Conservation (phyloP, 2,797 vertebrate genomes). For the Gymnodraco acuticeps region DNA sequence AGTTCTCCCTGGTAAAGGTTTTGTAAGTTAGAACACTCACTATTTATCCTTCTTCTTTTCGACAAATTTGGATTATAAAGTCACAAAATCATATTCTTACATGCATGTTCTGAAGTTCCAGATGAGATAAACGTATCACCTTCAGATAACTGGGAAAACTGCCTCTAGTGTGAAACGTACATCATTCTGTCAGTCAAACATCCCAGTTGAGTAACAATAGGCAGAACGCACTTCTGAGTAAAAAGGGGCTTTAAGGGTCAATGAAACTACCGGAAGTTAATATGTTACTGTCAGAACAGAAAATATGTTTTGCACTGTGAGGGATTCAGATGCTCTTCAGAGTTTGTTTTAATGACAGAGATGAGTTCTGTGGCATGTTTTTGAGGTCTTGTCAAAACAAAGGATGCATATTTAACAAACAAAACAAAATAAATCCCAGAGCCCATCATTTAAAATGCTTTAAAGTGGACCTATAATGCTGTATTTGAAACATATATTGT, state of each 20-base stretch:
- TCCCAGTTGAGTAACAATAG: background rate
- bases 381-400: constrained; percentile 46
- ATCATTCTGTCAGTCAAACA: constrained; percentile 1
- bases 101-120: background rate
- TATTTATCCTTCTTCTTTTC: background rate
- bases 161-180: background rate
- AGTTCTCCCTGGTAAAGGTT: constrained; percentile 37
- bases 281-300: background rate
- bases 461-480: too few relatives aligned
- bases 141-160: background rate
- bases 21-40: constrained; percentile 27
- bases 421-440: constrained; percentile 39
- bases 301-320: constrained; percentile 5
- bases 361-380: constrained; percentile 36
- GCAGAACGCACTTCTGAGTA: background rate
- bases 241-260: background rate
- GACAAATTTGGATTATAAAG: background rate
- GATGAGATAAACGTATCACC: background rate
- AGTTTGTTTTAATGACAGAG: constrained; percentile 34
- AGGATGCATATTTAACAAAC: constrained; percentile 21
- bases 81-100: background rate
- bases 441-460: background rate
- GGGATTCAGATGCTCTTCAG: background rate
- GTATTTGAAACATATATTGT: too few relatives aligned
- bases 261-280: background rate